Percentiles rank a stretch among this genome's conserved stretches.
Evolutionary conservation across 2,888 invertebrate species (phyloP).

Genomic region (Lottia scabra): DNA sequence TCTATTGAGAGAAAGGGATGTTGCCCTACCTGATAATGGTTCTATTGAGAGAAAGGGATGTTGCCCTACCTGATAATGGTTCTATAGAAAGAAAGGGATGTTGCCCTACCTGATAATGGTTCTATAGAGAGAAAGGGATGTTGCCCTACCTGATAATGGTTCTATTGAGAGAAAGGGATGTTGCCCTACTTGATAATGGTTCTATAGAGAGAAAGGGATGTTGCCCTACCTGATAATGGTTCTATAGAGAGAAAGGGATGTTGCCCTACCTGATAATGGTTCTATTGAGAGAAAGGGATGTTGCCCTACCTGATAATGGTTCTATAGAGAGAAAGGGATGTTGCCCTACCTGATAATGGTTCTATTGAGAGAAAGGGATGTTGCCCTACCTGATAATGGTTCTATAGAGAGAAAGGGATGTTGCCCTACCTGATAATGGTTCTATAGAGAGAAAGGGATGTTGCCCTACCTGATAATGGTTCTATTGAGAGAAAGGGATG

Average conservation of each 20-base stretch:
- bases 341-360: no score
- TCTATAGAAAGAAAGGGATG: conserved; percentile 63
- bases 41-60: conserved; percentile 63
- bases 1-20: conserved; percentile 63
- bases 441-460: conserved; percentile 63
- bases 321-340: conserved; percentile 63
- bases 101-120: no score
- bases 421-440: no score
- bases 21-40: no score
- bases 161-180: conserved; percentile 63
- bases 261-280: no score
- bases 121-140: conserved; percentile 63
- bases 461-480: no score
- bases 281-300: conserved; percentile 63
- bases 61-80: no score
- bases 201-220: conserved; percentile 63
- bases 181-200: no score
- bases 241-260: conserved; percentile 63
- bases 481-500: conserved; percentile 63
- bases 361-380: conserved; percentile 63
- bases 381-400: no score
- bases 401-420: conserved; percentile 63
- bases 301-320: no score
- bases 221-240: no score
- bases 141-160: no score